Percentiles rank a stretch among this genome's conserved stretches.
phyloP scores from a whole-genome alignment of 1,140 invertebrate species.

The Drosophila bipectinata region DNA sequence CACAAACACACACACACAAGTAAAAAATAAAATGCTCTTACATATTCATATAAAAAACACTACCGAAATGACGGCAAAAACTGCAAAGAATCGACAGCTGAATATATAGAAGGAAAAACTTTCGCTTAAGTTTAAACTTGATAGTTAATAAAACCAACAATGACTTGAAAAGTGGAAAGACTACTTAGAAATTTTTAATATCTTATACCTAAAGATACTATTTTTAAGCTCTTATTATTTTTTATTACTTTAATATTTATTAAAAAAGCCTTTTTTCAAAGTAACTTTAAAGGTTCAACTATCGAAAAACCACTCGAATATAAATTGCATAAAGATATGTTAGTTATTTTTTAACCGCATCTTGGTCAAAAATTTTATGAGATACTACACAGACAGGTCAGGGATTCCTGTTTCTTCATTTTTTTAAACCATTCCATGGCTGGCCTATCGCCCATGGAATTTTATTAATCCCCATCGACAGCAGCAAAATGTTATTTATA shows the following conservation, averaged over 20 bases:
- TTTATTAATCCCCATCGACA: slow-evolving; percentile 50
- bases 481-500: slow-evolving; percentile 51
- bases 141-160: slow-evolving; percentile 45
- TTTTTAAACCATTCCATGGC: background rate
- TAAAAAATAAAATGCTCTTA: slow-evolving; percentile 13
- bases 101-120: slow-evolving; percentile 63
- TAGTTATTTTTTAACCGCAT: slow-evolving; percentile 12
- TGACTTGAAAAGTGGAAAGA: background rate
- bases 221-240: background rate
- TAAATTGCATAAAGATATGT: slow-evolving; percentile 18
- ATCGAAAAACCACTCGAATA: slow-evolving; percentile 3
- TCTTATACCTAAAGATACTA: too few relatives aligned
- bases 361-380: background rate
- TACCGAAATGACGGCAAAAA: slow-evolving; percentile 15
- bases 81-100: slow-evolving; percentile 40
- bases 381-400: background rate
- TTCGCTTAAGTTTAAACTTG: slow-evolving; percentile 59
- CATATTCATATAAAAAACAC: slow-evolving; percentile 32
- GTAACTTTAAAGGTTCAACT: background rate
- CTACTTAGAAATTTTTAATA: background rate
- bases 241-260: too few relatives aligned
- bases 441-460: slow-evolving; percentile 28
- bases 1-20: slow-evolving; percentile 26
- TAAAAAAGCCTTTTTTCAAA: too few relatives aligned
- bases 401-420: background rate